Base-by-base conservation (phyloP, 1,140 invertebrate species). In the Limonius californicus region DNA sequence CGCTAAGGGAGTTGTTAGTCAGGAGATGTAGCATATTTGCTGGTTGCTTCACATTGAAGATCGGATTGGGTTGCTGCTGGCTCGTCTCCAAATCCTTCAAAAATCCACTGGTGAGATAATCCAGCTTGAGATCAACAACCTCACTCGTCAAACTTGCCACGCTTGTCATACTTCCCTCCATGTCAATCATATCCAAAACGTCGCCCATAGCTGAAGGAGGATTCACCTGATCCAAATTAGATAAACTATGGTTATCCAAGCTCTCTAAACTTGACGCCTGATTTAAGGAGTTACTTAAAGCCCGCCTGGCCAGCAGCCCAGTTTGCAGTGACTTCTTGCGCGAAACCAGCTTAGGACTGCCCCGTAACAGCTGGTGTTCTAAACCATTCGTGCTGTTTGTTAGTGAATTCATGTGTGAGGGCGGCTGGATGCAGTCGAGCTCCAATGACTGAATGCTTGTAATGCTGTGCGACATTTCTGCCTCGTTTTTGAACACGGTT, bases 131-230 rank as follows among this genome's bases (percentile, higher is more conserved):
- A 62, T 91, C 89, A 0, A 83, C 86, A 3, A 88, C 81, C 77
- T 91, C 90, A 0, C 87, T 91, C 11, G 85, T 86, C 27, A 94
- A 90, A 69, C 90, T 92, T 0, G 89, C 88, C 0, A 94, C 87
- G 58, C 91, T 94, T 7, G 91, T 77, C 85, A 92, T 91, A 66
- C 86, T 89, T 32, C 85, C 87, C 66, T 90, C 89, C 81, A 92
- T 87, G 54, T 86, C 85, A 15, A 78, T 76, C 2, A 77, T 74
- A 67, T 91, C 89, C 0, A 86, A 81, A 11, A 90, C 69, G 64
- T 91, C 85, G 47, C 90, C 88, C 85, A 94, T 87, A 64, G 88
- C 82, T 0, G 90, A 90, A 0, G 91, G 91, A 12, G 91, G 90
- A 68, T 90, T 90, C 0, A 91, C 84, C 64, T 89, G 89, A 16